Evolutionary conservation across 2,888 invertebrate species (phyloP).

Genomic region (Tortricodes alternella): DNA sequence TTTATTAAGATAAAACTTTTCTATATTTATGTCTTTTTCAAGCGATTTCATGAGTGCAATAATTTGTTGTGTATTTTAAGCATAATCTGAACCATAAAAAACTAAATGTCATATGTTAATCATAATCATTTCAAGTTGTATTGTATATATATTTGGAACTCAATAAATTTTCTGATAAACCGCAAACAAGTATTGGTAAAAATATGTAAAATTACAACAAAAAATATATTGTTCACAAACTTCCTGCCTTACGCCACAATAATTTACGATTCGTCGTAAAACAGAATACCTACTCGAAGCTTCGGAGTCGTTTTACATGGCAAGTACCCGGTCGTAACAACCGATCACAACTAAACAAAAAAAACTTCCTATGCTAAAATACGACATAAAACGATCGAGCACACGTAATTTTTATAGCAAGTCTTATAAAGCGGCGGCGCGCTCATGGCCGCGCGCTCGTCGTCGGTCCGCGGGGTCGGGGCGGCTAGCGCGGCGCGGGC

Average conservation of each 20-base stretch:
- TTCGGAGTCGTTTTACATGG: conserved; percentile 29
- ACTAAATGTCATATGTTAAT: conserved; percentile 10
- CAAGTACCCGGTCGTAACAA: conserved; percentile 34
- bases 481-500: conserved; percentile 24
- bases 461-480: neutral
- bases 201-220: conserved; percentile 29
- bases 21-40: conserved; percentile 48
- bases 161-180: conserved; percentile 15
- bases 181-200: conserved; percentile 12
- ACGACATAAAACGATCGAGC: conserved; percentile 29
- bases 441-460: neutral
- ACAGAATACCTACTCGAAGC: neutral
- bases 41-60: conserved; percentile 38
- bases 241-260: neutral
- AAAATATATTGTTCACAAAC: conserved; percentile 15
- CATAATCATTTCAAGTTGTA: conserved; percentile 2
- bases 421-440: conserved; percentile 28
- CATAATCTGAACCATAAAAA: conserved; percentile 39
- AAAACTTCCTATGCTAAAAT: conserved; percentile 33
- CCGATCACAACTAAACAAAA: conserved; percentile 34
- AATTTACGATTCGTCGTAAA: too few relatives aligned
- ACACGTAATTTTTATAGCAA: conserved; percentile 42
- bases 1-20: conserved; percentile 40
- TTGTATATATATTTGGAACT: conserved; percentile 5
- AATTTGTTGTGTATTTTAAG: conserved; percentile 11